Evolutionary conservation across 2,888 invertebrate genomes (phyloP).

Genomic region (Amphipyra tragopoginis): DNA sequence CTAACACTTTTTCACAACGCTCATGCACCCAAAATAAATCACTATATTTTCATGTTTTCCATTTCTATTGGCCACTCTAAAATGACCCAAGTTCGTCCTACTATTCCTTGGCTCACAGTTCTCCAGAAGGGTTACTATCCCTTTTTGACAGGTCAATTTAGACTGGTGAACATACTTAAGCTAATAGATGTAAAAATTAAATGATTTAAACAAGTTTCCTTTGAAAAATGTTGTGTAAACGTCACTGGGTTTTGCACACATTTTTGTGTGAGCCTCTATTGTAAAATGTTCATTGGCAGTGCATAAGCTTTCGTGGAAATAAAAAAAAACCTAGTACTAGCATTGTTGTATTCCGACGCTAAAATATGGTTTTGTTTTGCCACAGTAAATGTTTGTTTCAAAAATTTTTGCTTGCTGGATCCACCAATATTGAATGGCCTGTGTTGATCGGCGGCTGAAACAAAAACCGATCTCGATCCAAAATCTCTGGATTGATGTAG

Average conservation of each 20-base stretch:
- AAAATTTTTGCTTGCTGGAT: neutral
- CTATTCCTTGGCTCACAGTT: slow-evolving; percentile 3
- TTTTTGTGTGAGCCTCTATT: neutral
- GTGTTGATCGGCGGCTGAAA: no score
- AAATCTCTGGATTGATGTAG: no score
- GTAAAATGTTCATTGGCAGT: neutral
- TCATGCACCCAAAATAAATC: neutral
- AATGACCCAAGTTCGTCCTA: slow-evolving; percentile 2
- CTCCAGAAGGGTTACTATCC: slow-evolving; percentile 5
- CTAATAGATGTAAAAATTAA: slow-evolving; percentile 24
- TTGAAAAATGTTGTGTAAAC: slow-evolving; percentile 4
- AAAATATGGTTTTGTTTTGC: neutral
- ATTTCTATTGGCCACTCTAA: slow-evolving; percentile 28
- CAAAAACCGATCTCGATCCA: no score
- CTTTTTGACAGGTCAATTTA: neutral
- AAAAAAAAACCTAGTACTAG: no score
- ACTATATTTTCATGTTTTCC: slow-evolving; percentile 29
- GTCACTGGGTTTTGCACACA: neutral
- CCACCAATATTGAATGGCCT: neutral
- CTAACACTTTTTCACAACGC: neutral
- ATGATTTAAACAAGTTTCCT: slow-evolving; percentile 10
- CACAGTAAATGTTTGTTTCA: no score
- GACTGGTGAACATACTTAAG: slow-evolving; percentile 3
- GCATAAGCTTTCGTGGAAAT: neutral
- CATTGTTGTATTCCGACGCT: neutral